Conservation (phyloP, 1,140 invertebrate genomes). For the Sesamia nonagrioides region DNA sequence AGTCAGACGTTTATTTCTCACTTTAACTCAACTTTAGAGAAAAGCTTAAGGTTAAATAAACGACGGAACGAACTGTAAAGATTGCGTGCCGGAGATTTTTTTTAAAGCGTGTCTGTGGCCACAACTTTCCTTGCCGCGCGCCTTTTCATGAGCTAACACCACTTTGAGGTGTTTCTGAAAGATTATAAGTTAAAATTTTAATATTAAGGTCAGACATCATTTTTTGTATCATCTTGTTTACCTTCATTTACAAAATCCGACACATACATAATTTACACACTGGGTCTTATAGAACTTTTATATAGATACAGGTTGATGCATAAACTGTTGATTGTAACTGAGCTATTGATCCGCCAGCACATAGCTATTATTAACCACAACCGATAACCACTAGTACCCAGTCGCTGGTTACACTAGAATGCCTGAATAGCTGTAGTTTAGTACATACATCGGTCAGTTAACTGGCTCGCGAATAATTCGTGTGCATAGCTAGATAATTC, state of each 20-base stretch:
- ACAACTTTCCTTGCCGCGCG: slow-evolving; percentile 12
- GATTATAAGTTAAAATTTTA: slow-evolving; percentile 11
- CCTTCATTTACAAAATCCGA: not conserved
- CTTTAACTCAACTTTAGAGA: slow-evolving; percentile 57
- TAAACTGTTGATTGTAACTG: slow-evolving; percentile 8
- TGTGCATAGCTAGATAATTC: slow-evolving; percentile 59
- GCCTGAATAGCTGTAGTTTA: slow-evolving; percentile 35
- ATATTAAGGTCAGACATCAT: slow-evolving; percentile 7
- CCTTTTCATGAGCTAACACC: slow-evolving; percentile 36
- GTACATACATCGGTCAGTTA: slow-evolving; percentile 40
- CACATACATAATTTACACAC: not conserved
- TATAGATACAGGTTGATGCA: slow-evolving; percentile 5
- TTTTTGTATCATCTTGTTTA: slow-evolving; percentile 20
- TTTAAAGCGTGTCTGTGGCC: slow-evolving; percentile 26
- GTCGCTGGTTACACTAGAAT: slow-evolving; percentile 27
- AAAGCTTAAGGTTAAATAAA: slow-evolving; percentile 52
- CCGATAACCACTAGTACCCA: slow-evolving; percentile 15
- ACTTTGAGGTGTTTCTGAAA: slow-evolving; percentile 13
- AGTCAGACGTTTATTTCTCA: slow-evolving; percentile 48
- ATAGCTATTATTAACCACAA: slow-evolving; percentile 29
- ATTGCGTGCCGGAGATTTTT: slow-evolving; percentile 25
- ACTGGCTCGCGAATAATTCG: slow-evolving; percentile 46
- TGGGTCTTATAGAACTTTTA: not conserved
- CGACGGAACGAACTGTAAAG: slow-evolving; percentile 34
- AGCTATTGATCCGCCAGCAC: slow-evolving; percentile 11